Conservation (phyloP, 2,797 vertebrate species). For the Leucoraja ocellata region DNA sequence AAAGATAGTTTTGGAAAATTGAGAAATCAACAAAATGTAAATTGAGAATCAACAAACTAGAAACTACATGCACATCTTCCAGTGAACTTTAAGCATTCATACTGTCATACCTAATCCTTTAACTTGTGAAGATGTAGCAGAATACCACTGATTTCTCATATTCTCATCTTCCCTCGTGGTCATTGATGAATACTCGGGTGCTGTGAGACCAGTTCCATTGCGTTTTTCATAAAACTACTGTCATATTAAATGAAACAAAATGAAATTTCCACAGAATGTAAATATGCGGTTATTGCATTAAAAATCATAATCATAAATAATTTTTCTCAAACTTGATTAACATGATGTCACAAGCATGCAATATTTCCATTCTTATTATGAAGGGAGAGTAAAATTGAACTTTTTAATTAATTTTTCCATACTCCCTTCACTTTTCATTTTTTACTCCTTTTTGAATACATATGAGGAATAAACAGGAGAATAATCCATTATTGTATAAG, state of each 20-base stretch:
- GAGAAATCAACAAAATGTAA: too few relatives aligned
- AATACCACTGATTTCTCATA: too few relatives aligned
- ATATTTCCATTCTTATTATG: not conserved
- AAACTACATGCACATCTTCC: too few relatives aligned
- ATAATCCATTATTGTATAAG: not conserved
- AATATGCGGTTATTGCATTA: not conserved
- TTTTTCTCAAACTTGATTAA: not conserved
- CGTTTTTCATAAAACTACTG: not conserved
- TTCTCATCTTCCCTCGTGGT: too few relatives aligned
- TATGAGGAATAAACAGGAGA: not conserved
- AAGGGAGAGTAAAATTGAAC: not conserved
- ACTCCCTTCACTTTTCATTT: not conserved
- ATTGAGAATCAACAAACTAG: too few relatives aligned
- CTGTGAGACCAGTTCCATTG: not conserved
- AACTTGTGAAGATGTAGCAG: too few relatives aligned
- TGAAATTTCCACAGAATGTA: not conserved
- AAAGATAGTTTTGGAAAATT: too few relatives aligned
- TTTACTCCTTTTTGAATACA: not conserved
- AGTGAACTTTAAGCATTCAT: too few relatives aligned
- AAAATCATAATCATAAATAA: not conserved
- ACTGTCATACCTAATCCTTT: too few relatives aligned
- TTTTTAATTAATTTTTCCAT: not conserved
- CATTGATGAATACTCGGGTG: too few relatives aligned
- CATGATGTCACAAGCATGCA: not conserved
- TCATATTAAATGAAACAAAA: slow-evolving; percentile 30